phyloP scores from a whole-genome alignment of 2,797 vertebrate genomes.

The Taeniopygia guttata region DNA sequence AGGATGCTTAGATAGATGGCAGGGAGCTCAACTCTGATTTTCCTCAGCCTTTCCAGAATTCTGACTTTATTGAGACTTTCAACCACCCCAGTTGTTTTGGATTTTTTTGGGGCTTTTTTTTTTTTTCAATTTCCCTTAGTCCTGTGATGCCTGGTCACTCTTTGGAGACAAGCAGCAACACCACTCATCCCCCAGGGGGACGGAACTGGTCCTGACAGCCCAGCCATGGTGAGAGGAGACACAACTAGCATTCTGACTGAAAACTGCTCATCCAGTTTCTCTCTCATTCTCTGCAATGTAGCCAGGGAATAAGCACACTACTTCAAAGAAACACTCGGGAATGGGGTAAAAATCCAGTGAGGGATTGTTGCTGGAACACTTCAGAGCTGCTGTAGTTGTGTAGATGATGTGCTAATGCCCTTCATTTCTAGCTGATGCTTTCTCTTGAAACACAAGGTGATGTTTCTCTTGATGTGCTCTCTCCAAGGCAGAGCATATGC shows the following conservation, averaged over 20 bases:
- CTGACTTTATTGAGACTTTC: background rate
- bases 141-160: background rate
- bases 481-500: background rate
- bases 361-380: background rate
- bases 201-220: background rate
- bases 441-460: background rate
- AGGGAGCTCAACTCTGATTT: background rate
- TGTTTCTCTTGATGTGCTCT: background rate
- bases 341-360: background rate
- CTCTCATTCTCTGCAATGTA: fast-evolving
- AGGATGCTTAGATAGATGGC: background rate
- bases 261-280: background rate
- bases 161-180: background rate
- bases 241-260: background rate
- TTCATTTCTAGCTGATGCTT: background rate
- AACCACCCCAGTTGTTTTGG: background rate
- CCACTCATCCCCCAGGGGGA: background rate
- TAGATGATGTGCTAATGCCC: background rate
- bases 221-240: background rate
- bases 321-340: background rate
- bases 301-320: background rate
- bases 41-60: background rate
- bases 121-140: background rate
- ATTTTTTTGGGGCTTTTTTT: background rate
- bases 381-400: background rate